These are phyloP conservation scores for Ophion slaviceki DNA, from an alignment of 2,888 invertebrate species.

Conservation along the genomic window DNA sequence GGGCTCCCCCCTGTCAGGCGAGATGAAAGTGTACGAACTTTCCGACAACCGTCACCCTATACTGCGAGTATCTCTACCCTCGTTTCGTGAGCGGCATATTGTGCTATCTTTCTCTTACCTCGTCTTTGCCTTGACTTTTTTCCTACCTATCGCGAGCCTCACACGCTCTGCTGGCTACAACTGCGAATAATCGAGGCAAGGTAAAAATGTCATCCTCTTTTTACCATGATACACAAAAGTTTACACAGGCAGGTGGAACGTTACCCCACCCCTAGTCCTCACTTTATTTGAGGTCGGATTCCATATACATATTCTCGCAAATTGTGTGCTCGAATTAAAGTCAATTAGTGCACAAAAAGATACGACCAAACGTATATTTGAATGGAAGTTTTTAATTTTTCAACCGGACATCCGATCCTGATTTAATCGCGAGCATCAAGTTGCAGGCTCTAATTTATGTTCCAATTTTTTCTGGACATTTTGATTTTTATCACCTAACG, in stretches of 20 bases:
- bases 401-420: too few relatives aligned
- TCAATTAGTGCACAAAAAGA: background rate
- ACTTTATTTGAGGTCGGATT: background rate
- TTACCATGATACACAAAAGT: background rate
- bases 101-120: slow-evolving; percentile 5
- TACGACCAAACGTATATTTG: background rate
- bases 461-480: too few relatives aligned
- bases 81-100: slow-evolving; percentile 56
- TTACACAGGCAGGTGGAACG: background rate
- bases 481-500: too few relatives aligned
- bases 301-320: background rate
- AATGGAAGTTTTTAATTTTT: background rate
- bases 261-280: background rate
- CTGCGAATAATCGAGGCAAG: slow-evolving; percentile 42
- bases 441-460: too few relatives aligned
- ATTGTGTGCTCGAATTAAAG: background rate
- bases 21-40: slow-evolving; percentile 65
- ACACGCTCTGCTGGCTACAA: slow-evolving; percentile 34
- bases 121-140: slow-evolving; percentile 14
- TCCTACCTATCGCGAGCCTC: slow-evolving; percentile 14
- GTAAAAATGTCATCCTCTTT: background rate
- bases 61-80: slow-evolving; percentile 23
- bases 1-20: slow-evolving; percentile 48
- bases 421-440: too few relatives aligned
- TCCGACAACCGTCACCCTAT: slow-evolving; percentile 46